Evolutionary conservation across 2,888 invertebrate species (phyloP).

Genomic region (Eupelmus urozonus): DNA sequence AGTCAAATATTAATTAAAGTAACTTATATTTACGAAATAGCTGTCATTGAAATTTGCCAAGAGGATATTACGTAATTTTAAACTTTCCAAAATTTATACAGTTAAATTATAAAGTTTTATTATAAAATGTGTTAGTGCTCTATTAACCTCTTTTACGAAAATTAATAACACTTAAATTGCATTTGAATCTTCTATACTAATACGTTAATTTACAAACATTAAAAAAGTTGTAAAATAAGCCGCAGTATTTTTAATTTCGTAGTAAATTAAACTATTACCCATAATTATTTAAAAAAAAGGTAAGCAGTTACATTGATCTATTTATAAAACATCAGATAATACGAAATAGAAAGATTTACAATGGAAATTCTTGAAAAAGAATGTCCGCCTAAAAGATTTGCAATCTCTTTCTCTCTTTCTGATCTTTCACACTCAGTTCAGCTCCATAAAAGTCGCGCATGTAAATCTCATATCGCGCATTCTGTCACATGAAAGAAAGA

Average conservation of each 20-base stretch:
- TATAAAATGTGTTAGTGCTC: not conserved
- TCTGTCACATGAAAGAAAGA: conserved; percentile 37
- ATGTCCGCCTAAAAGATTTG: conserved; percentile 26
- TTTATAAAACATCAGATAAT: conserved; percentile 11
- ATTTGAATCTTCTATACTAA: not conserved
- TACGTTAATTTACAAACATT: too few relatives aligned
- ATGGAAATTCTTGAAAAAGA: conserved; percentile 29
- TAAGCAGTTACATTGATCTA: too few relatives aligned
- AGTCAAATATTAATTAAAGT: too few relatives aligned
- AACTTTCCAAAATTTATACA: too few relatives aligned
- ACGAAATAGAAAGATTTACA: conserved; percentile 3
- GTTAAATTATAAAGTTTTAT: not conserved
- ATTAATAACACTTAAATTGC: not conserved
- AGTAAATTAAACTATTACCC: too few relatives aligned
- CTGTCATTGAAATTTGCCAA: too few relatives aligned
- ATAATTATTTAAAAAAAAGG: conserved; percentile 9
- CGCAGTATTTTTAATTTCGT: too few relatives aligned
- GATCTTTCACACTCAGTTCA: conserved; percentile 38
- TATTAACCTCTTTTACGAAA: too few relatives aligned
- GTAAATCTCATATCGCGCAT: conserved; percentile 53
- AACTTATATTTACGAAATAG: too few relatives aligned
- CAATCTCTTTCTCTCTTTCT: conserved; percentile 48
- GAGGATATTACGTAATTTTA: too few relatives aligned
- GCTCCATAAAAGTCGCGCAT: conserved; percentile 49
- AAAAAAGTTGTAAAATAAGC: too few relatives aligned